Evolutionary conservation across 1,140 invertebrate genomes (phyloP).

Genomic region (silkworm (Bombyx mori)): DNA sequence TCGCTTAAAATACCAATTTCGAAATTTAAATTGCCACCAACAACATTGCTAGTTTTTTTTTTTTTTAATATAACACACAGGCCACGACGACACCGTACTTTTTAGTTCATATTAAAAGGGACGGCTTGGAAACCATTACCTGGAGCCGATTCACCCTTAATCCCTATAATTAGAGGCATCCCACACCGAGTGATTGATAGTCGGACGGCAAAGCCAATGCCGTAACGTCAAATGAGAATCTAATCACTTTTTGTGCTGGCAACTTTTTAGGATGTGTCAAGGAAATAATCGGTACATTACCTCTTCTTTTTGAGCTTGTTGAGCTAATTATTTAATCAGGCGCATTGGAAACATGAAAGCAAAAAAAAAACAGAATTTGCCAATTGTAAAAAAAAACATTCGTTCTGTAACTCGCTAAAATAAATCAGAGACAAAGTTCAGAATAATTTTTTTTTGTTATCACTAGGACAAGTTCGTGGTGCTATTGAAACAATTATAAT

Average conservation of each 20-base stretch:
- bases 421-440: too few relatives aligned
- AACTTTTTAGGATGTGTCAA: conserved; percentile 3
- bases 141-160: conserved; percentile 40
- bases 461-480: too few relatives aligned
- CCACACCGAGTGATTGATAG: conserved; percentile 59
- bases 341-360: too few relatives aligned
- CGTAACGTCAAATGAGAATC: conserved; percentile 41
- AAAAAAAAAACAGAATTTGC: too few relatives aligned
- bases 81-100: conserved; percentile 13
- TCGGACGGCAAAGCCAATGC: conserved; percentile 20
- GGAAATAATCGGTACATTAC: too few relatives aligned
- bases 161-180: conserved; percentile 62
- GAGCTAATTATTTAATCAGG: too few relatives aligned
- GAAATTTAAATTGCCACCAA: neutral
- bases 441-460: too few relatives aligned
- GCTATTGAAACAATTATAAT: too few relatives aligned
- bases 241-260: conserved; percentile 40
- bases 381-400: too few relatives aligned
- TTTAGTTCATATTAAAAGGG: conserved; percentile 36
- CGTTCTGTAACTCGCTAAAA: too few relatives aligned
- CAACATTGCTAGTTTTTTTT: conserved; percentile 11
- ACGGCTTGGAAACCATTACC: conserved; percentile 42
- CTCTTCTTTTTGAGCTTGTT: too few relatives aligned
- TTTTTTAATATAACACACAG: conserved; percentile 30
- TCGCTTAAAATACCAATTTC: too few relatives aligned